These are phyloP conservation scores for Drosophila paranaensis DNA, from an alignment of 2,888 invertebrate genomes.

Conservation along the genomic window DNA sequence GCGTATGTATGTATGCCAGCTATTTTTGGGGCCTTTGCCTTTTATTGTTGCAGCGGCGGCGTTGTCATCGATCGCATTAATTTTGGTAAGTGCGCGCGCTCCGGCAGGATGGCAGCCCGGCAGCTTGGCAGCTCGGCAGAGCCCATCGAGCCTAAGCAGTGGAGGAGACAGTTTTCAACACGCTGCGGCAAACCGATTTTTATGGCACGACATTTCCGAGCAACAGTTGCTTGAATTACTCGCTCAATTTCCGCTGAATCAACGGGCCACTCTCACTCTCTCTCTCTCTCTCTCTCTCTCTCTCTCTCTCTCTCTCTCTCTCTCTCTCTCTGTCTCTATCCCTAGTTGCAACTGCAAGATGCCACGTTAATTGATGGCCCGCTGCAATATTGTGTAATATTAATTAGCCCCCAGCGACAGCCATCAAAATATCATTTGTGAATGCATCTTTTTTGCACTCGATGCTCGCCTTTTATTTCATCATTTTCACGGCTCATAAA, in stretches of 20 bases:
- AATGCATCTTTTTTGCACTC: conserved; percentile 21
- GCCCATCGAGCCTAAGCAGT: conserved; percentile 11
- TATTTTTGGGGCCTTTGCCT: conserved; percentile 64
- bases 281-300: too few species aligned
- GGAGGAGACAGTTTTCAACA: conserved; percentile 63
- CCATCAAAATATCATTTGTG: conserved; percentile 60
- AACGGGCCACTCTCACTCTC: conserved; percentile 30
- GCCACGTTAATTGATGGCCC: conserved; percentile 54
- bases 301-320: too few species aligned
- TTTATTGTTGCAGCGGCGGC: conserved; percentile 68
- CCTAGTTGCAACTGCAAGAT: conserved; percentile 6
- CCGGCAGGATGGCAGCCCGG: conserved; percentile 1
- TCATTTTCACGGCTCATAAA: conserved; percentile 74
- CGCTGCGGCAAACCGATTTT: conserved; percentile 64
- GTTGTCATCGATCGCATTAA: conserved; percentile 81
- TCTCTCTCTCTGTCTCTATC: too few species aligned
- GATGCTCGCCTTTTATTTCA: conserved; percentile 40
- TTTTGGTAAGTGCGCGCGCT: conserved; percentile 59
- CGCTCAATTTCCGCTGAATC: conserved; percentile 83
- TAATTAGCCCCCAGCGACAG: conserved; percentile 60
- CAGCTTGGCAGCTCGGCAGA: too few species aligned
- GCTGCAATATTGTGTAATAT: conserved; percentile 65
- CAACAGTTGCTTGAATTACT: conserved; percentile 78
- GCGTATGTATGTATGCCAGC: conserved; percentile 24
- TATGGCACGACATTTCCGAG: conserved; percentile 76